These are phyloP conservation scores for Aethes cnicana DNA, from an alignment of 2,888 invertebrate species.

Conservation along the genomic window DNA sequence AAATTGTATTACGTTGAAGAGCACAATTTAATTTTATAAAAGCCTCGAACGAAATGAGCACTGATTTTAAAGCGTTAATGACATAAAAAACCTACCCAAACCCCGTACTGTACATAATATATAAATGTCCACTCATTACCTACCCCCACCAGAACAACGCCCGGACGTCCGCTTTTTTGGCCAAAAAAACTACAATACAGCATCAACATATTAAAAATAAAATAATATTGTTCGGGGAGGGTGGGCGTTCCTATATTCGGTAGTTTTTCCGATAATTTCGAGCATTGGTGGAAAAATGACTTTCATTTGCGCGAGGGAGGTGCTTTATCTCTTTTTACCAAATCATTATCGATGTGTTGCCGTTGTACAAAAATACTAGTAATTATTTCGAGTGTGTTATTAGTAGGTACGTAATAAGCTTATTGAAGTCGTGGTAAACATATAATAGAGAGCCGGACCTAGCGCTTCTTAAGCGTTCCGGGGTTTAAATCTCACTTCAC, in stretches of 20 bases:
- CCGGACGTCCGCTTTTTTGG: constrained; percentile 16
- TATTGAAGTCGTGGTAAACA: no score
- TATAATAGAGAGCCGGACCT: no score
- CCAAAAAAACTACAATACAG: constrained; percentile 26
- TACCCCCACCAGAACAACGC: constrained; percentile 18
- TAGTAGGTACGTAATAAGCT: no score
- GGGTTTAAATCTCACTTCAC: no score
- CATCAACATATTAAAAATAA: constrained; percentile 60
- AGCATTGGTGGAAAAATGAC: constrained; percentile 79
- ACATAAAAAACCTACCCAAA: neutral
- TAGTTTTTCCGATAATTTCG: constrained; percentile 80
- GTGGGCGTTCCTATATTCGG: constrained; percentile 67
- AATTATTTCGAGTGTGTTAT: no score
- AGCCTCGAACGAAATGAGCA: no score
- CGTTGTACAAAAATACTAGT: no score
- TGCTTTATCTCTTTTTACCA: constrained; percentile 65
- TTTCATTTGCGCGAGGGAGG: constrained; percentile 63
- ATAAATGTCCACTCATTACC: constrained; percentile 20
- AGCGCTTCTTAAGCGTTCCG: no score
- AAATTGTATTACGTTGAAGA: neutral
- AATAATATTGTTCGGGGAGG: constrained; percentile 55
- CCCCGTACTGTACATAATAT: neutral
- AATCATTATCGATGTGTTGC: constrained; percentile 28
- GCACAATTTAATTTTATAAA: no score
- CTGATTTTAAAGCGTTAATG: neutral